phyloP scores from a whole-genome alignment of 2,888 invertebrate genomes.

The Cetonia aurata region DNA sequence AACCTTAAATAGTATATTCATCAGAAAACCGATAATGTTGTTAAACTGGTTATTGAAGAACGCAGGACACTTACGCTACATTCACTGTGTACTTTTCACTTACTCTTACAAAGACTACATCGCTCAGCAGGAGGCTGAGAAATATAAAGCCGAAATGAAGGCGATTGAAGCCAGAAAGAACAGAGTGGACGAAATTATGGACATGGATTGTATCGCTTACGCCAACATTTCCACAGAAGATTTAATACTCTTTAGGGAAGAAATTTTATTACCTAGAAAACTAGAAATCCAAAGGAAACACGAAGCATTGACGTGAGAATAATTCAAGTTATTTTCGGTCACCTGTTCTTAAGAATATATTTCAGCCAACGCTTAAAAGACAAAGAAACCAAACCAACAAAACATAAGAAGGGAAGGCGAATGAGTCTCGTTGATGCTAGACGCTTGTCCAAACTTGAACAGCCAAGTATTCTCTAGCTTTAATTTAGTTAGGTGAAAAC shows the following conservation, averaged over 20 bases:
- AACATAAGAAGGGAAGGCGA: conserved; percentile 29
- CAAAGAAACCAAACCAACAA: conserved; percentile 16
- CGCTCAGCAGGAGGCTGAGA: conserved; percentile 21
- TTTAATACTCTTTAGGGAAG: conserved; percentile 49
- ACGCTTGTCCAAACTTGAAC: background rate
- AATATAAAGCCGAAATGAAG: conserved; percentile 51
- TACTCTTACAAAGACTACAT: conserved; percentile 43
- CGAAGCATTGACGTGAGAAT: conserved; percentile 49
- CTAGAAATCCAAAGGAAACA: conserved; percentile 45
- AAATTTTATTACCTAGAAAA: conserved; percentile 53
- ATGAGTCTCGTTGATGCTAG: conserved; percentile 4
- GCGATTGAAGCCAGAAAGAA: conserved; percentile 45
- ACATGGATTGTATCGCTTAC: conserved; percentile 54
- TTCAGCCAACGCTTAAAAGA: conserved; percentile 13
- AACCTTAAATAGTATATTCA: conserved; percentile 59
- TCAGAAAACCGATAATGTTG: conserved; percentile 54
- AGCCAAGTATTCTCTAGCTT: background rate
- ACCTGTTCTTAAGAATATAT: conserved; percentile 3
- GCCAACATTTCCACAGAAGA: conserved; percentile 50
- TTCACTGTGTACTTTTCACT: conserved; percentile 58
- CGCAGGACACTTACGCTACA: conserved; percentile 57
- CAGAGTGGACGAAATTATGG: conserved; percentile 48
- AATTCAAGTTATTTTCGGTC: conserved; percentile 7
- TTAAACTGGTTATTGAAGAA: conserved; percentile 57
- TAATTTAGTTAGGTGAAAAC: background rate